Percentiles rank a stretch among this genome's conserved stretches.
phyloP scores from a whole-genome alignment of 2,888 invertebrate genomes.

The Amphiduros pacificus region DNA sequence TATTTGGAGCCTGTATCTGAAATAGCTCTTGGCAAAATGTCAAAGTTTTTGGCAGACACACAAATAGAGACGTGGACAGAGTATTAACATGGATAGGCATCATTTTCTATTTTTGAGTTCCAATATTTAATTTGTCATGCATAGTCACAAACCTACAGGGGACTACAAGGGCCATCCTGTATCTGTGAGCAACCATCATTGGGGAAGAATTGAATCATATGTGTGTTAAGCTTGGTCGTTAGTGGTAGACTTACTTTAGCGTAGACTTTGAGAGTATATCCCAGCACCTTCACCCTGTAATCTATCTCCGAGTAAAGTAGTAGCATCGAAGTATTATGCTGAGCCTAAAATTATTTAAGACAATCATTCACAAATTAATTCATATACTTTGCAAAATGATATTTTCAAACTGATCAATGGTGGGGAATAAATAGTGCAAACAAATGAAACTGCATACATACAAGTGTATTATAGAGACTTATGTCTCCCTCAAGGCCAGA shows the following conservation, averaged over 20 bases:
- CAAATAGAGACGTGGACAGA: no score
- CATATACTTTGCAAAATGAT: neutral
- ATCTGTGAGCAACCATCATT: no score
- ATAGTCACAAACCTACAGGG: no score
- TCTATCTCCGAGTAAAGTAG: conserved; percentile 64
- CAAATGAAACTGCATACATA: conserved; percentile 30
- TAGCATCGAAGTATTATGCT: conserved; percentile 65
- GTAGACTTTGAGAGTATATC: conserved; percentile 64
- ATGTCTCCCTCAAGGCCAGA: conserved; percentile 66
- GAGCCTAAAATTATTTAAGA: conserved; percentile 56
- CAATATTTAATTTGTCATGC: no score
- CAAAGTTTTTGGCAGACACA: no score
- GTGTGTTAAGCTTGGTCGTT: no score
- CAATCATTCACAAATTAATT: neutral
- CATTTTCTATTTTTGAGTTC: no score
- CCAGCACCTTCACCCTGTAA: conserved; percentile 61
- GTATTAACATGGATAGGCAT: no score
- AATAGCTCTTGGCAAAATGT: no score
- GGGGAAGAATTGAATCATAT: no score
- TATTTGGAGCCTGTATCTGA: no score
- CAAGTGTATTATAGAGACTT: conserved; percentile 66
- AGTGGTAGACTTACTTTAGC: conserved; percentile 59
- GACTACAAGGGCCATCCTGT: no score
- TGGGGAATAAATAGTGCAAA: neutral
- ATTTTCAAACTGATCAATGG: neutral